Evolutionary conservation across 2,113 vertebrate genomes (phyloP).

Genomic region (Alligator mississippiensis): DNA sequence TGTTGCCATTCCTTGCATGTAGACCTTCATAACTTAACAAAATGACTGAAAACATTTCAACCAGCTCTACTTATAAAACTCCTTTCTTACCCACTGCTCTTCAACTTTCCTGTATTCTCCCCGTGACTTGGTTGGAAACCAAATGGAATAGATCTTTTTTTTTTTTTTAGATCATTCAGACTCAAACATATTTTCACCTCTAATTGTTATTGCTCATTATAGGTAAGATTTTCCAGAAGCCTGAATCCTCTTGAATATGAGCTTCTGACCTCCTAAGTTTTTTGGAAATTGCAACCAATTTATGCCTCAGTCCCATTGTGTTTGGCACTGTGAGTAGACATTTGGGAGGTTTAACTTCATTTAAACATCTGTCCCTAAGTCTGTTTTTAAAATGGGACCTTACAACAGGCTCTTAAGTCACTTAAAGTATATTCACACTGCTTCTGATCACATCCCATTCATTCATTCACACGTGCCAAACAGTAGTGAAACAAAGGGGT

Average conservation of each 20-base stretch:
- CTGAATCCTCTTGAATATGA: not conserved
- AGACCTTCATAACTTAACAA: not conserved
- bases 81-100: not conserved
- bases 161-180: not conserved
- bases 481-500: too few relatives aligned
- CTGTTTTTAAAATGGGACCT: not conserved
- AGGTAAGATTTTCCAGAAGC: not conserved
- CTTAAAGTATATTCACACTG: too few relatives aligned
- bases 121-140: not conserved
- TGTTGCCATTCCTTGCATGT: not conserved
- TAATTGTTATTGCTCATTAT: not conserved
- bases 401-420: too few relatives aligned
- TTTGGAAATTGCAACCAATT: not conserved
- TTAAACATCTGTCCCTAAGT: too few relatives aligned
- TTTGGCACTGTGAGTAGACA: too few relatives aligned
- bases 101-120: not conserved
- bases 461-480: too few relatives aligned
- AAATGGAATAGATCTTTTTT: too few relatives aligned
- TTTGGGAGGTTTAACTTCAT: too few relatives aligned
- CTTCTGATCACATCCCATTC: too few relatives aligned
- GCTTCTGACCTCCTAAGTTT: not conserved
- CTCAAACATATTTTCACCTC: not conserved
- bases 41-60: not conserved
- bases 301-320: not conserved
- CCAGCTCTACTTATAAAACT: not conserved